Conservation (phyloP, 2,888 invertebrate species). For the Vandiemenella viatica region DNA sequence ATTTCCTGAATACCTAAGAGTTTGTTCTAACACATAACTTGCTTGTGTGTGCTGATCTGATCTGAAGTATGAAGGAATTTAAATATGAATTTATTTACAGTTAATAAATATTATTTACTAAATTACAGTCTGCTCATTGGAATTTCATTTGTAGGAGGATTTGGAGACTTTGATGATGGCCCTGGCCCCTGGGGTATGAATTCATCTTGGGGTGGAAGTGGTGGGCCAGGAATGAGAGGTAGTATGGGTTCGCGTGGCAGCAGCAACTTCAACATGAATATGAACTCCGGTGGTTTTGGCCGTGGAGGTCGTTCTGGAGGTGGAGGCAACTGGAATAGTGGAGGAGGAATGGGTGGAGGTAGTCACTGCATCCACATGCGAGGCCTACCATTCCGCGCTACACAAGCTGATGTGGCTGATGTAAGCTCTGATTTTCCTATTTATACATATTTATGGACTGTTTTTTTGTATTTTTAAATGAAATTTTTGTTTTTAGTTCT, state of each 20-base stretch:
- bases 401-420: conserved; percentile 67
- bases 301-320: conserved; percentile 26
- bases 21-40: too few relatives aligned
- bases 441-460: background rate
- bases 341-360: conserved; percentile 30
- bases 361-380: conserved; percentile 58
- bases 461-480: background rate
- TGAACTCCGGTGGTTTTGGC: conserved; percentile 8
- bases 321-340: conserved; percentile 22
- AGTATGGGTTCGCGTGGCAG: conserved; percentile 19
- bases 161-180: conserved; percentile 23
- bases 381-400: conserved; percentile 75
- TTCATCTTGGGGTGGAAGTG: conserved; percentile 24
- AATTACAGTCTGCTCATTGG: too few relatives aligned
- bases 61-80: too few relatives aligned
- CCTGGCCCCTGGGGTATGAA: conserved; percentile 15
- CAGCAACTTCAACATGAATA: conserved; percentile 11
- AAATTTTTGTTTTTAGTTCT: conserved; percentile 53
- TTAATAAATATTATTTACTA: too few relatives aligned
- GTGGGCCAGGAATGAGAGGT: conserved; percentile 20
- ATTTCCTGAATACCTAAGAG: too few relatives aligned
- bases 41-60: too few relatives aligned
- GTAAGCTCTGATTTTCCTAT: conserved; percentile 44
- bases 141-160: too few relatives aligned
- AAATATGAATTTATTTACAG: too few relatives aligned